Conservation (phyloP, 2,888 invertebrate genomes). For the Nysson spinosus region DNA sequence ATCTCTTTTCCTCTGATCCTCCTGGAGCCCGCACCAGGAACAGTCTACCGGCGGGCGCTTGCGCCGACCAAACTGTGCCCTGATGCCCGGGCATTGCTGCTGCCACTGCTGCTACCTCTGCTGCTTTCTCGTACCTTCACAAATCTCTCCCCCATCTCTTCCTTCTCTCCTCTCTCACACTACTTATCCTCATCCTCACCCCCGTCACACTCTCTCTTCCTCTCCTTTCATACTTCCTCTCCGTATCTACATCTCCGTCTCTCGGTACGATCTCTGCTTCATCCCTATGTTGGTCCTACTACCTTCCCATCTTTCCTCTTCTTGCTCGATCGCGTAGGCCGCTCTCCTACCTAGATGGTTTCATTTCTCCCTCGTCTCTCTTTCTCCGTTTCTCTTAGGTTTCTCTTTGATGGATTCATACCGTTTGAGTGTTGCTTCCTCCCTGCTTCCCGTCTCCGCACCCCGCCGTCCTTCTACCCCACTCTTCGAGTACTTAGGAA, state of each 20-base stretch:
- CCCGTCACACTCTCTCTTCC: slow-evolving; percentile 6
- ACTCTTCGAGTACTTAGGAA: slow-evolving; percentile 24
- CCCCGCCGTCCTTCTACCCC: slow-evolving; percentile 3
- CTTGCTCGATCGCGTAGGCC: neutral
- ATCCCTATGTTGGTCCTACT: neutral
- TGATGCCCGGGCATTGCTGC: slow-evolving; percentile 74
- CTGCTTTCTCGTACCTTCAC: slow-evolving; percentile 59
- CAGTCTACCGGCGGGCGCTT: slow-evolving; percentile 58
- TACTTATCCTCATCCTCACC: neutral
- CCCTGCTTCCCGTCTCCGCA: slow-evolving; percentile 7
- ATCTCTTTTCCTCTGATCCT: slow-evolving; percentile 40
- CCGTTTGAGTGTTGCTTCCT: slow-evolving; percentile 23
- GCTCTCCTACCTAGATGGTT: neutral
- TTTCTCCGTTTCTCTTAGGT: too few relatives aligned
- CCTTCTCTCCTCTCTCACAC: slow-evolving; percentile 2
- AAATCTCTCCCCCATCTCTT: slow-evolving; percentile 43
- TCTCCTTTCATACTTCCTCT: slow-evolving; percentile 7
- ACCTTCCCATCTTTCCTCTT: slow-evolving; percentile 9
- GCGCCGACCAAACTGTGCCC: slow-evolving; percentile 69
- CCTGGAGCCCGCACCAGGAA: slow-evolving; percentile 60
- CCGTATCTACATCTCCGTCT: slow-evolving; percentile 6
- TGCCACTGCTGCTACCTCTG: slow-evolving; percentile 59
- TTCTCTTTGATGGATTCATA: too few relatives aligned
- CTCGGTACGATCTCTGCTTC: neutral
- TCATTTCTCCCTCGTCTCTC: slow-evolving; percentile 4